Evolutionary conservation across 2,113 vertebrate genomes (phyloP).

Genomic region (Sardina pilchardus): DNA sequence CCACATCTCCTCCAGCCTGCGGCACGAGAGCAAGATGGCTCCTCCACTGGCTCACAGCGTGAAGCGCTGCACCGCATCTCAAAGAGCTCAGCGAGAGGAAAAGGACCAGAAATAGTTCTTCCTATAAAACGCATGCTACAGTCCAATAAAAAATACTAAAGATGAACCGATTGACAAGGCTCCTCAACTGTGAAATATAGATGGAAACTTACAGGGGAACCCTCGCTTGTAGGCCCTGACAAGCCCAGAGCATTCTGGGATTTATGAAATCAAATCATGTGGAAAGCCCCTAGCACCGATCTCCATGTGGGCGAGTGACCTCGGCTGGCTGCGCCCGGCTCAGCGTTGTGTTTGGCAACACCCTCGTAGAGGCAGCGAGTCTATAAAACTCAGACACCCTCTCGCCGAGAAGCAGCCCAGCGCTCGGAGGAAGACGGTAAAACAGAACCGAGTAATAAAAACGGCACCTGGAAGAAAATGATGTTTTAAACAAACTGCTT

Average conservation of each 20-base stretch:
- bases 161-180: not conserved
- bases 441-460: conserved; percentile 52
- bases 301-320: conserved; percentile 50
- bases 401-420: conserved; percentile 29
- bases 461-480: conserved; percentile 59
- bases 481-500: conserved; percentile 54
- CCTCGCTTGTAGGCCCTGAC: not conserved
- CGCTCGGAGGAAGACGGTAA: conserved; percentile 40
- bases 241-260: conserved; percentile 31
- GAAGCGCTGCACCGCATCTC: not conserved
- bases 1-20: not conserved
- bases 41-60: not conserved
- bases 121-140: not conserved
- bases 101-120: not conserved
- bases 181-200: not conserved
- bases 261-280: conserved; percentile 46
- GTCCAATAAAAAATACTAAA: not conserved
- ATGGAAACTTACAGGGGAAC: not conserved
- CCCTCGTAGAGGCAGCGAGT: conserved; percentile 44
- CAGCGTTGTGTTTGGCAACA: conserved; percentile 45
- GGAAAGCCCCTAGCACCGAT: conserved; percentile 34
- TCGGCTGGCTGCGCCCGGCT: conserved; percentile 45
- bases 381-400: conserved; percentile 43
- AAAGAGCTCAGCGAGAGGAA: not conserved
- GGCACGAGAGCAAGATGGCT: not conserved